Evolutionary conservation across 2,888 invertebrate species (phyloP).

Genomic region (Heteromurus nitidus): DNA sequence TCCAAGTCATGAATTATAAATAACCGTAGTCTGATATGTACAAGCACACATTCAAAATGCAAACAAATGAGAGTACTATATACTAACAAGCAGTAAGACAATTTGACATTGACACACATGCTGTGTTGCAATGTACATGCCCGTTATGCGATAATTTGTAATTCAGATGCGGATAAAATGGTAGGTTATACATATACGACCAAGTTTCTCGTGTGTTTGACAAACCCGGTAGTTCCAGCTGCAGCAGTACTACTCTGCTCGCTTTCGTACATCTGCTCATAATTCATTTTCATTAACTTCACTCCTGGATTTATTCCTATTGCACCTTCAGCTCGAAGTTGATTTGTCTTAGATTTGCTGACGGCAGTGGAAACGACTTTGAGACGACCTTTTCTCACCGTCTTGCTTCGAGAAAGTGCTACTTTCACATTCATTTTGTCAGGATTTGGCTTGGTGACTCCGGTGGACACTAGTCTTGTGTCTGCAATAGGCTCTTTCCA

Average conservation of each 20-base stretch:
- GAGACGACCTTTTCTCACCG: neutral
- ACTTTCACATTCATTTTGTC: neutral
- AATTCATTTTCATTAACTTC: neutral
- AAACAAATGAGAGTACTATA: no score
- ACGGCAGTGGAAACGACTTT: neutral
- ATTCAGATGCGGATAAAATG: no score
- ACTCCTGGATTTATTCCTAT: neutral
- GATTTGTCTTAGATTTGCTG: neutral
- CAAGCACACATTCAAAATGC: no score
- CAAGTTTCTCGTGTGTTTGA: no score
- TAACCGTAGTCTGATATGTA: no score
- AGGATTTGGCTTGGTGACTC: neutral
- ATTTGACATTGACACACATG: no score
- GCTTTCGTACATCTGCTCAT: neutral
- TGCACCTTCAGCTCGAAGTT: neutral
- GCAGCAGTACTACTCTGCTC: neutral
- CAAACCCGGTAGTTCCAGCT: neutral
- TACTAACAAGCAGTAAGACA: no score
- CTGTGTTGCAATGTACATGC: no score
- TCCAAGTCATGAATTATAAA: no score
- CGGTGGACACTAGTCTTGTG: conserved; percentile 3
- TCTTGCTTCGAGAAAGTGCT: neutral
- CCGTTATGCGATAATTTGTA: no score
- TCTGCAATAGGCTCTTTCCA: conserved; percentile 57
- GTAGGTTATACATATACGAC: no score